These are phyloP conservation scores for Oasisia sp. DNA, from an alignment of 2,888 invertebrate genomes.

Conservation along the genomic window DNA sequence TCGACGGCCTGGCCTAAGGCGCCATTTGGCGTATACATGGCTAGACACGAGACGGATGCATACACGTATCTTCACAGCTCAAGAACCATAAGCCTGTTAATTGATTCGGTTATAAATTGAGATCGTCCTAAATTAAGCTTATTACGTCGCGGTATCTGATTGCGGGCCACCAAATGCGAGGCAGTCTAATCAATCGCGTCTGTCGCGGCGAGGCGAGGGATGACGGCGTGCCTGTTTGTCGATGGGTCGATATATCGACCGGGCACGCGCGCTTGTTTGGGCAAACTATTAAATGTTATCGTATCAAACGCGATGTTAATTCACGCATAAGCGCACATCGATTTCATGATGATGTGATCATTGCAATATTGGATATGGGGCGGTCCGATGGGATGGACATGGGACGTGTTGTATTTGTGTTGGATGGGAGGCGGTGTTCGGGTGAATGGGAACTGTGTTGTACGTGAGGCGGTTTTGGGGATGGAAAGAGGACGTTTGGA, in stretches of 20 bases:
- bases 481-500: too few relatives aligned
- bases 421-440: not conserved
- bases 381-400: not conserved
- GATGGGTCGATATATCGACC: not conserved
- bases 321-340: conserved; percentile 17
- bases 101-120: conserved; percentile 4
- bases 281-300: conserved; percentile 5
- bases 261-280: not conserved
- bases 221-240: not conserved
- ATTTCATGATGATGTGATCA: conserved; percentile 13
- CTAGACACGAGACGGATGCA: not conserved
- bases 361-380: not conserved
- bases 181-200: not conserved
- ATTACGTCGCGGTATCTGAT: not conserved
- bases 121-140: not conserved
- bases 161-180: not conserved
- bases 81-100: conserved; percentile 4
- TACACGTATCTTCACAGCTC: not conserved
- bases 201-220: not conserved
- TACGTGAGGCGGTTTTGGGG: too few relatives aligned
- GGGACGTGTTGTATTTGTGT: too few relatives aligned
- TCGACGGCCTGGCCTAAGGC: not conserved
- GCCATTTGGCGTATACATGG: not conserved
- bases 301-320: conserved; percentile 17
- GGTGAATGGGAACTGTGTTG: not conserved